Evolutionary conservation across 2,888 invertebrate species (phyloP).

Genomic region (Thecophora atra): DNA sequence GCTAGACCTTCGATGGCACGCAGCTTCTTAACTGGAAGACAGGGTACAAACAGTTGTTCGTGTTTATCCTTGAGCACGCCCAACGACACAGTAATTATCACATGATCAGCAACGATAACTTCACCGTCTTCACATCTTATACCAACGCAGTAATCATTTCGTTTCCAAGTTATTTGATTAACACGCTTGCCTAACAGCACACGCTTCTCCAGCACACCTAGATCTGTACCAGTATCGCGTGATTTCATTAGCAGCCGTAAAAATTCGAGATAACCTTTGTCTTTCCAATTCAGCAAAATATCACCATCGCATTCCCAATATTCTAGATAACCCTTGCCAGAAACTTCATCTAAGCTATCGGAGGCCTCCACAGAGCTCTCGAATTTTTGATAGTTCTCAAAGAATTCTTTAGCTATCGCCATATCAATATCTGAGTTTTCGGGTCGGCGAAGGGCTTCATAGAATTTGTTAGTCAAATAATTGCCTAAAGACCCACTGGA

Average conservation of each 20-base stretch:
- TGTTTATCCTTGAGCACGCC: conserved; percentile 71
- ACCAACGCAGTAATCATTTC: conserved; percentile 54
- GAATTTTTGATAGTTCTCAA: conserved; percentile 72
- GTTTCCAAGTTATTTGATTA: conserved; percentile 56
- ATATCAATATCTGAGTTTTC: conserved; percentile 65
- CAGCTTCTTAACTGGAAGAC: conserved; percentile 67
- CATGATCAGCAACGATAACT: conserved; percentile 69
- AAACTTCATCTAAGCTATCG: conserved; percentile 74
- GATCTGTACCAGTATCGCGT: conserved; percentile 47
- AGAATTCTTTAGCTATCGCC: conserved; percentile 67
- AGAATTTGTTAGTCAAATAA: conserved; percentile 60
- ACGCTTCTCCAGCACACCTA: conserved; percentile 62
- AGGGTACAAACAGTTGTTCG: conserved; percentile 66
- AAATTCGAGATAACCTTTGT: conserved; percentile 75
- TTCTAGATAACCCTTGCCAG: conserved; percentile 72
- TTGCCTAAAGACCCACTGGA: conserved; percentile 61
- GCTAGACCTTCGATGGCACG: conserved; percentile 69
- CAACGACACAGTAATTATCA: conserved; percentile 71
- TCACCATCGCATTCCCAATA: conserved; percentile 79
- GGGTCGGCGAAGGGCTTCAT: conserved; percentile 56
- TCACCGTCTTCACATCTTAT: conserved; percentile 63
- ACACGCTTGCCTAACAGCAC: conserved; percentile 56
- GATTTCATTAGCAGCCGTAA: conserved; percentile 73
- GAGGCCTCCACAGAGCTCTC: conserved; percentile 70
- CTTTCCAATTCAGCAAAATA: conserved; percentile 77